Evolutionary conservation across 2,888 invertebrate species (phyloP).

Genomic region (Thereva nobilitata): DNA sequence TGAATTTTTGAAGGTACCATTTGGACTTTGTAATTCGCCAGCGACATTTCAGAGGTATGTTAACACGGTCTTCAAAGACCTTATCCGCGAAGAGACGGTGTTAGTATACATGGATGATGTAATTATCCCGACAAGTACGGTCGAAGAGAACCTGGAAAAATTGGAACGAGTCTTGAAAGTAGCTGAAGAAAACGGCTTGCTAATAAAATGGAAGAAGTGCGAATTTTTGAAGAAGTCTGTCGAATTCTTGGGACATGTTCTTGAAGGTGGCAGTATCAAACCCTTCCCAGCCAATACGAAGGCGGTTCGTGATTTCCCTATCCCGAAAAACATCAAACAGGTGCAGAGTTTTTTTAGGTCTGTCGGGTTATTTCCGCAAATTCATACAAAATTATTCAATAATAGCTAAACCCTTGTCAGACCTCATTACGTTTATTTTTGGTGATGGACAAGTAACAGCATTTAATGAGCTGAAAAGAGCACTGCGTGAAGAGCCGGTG

Average conservation of each 20-base stretch:
- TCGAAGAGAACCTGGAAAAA: slow-evolving; percentile 2
- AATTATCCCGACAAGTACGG: slow-evolving; percentile 8
- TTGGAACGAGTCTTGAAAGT: slow-evolving; percentile 1
- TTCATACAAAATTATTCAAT: slow-evolving; percentile 15
- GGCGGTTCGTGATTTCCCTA: slow-evolving; percentile 29
- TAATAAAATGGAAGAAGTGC: slow-evolving; percentile 39
- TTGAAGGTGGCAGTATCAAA: slow-evolving; percentile 27
- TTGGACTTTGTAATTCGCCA: not conserved
- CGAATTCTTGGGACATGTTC: slow-evolving; percentile 37
- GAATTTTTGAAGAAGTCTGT: slow-evolving; percentile 34
- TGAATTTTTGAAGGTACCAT: not conserved
- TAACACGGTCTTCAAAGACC: not conserved
- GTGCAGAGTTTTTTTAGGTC: slow-evolving; percentile 38
- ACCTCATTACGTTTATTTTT: not conserved
- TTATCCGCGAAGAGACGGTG: not conserved
- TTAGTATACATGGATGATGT: slow-evolving; percentile 8
- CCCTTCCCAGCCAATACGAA: slow-evolving; percentile 29
- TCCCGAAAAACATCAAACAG: slow-evolving; percentile 26
- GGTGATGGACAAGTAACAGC: not conserved
- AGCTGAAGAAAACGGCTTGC: slow-evolving; percentile 26
- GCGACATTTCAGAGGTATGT: not conserved
- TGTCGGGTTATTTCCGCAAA: slow-evolving; percentile 36
- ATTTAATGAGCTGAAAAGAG: slow-evolving; percentile 1
- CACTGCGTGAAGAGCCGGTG: slow-evolving; percentile 5
- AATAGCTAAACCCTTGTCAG: slow-evolving; percentile 7